Percentiles rank a stretch among this genome's conserved stretches.
Conservation (phyloP, 2,888 invertebrate genomes). For the Zaprionus bogoriensis region DNA sequence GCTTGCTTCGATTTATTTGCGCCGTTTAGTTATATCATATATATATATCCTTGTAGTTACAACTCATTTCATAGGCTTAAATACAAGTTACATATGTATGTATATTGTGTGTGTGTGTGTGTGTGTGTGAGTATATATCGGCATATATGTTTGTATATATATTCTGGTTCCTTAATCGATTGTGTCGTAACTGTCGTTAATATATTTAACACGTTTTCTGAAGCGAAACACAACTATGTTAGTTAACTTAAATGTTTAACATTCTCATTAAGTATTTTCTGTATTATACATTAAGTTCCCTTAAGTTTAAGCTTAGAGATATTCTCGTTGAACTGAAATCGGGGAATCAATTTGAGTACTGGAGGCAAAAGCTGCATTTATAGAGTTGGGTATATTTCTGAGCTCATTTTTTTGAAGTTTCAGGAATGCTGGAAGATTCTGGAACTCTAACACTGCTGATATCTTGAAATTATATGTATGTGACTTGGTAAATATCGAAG, state of each 20-base stretch:
- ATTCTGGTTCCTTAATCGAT: slow-evolving; percentile 37
- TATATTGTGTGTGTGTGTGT: no score
- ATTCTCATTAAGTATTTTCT: slow-evolving; percentile 39
- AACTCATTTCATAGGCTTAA: slow-evolving; percentile 72
- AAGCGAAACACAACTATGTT: slow-evolving; percentile 53
- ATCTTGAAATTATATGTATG: no score
- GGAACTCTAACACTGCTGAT: slow-evolving; percentile 10
- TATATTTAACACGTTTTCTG: slow-evolving; percentile 47
- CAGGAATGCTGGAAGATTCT: slow-evolving; percentile 18
- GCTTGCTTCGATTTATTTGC: slow-evolving; percentile 18
- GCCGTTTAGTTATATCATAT: slow-evolving; percentile 6
- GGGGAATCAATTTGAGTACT: no score
- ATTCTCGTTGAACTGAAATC: no score
- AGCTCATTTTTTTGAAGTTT: not conserved
- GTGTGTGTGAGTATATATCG: slow-evolving; percentile 44
- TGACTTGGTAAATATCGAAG: no score
- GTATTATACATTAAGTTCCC: slow-evolving; percentile 51
- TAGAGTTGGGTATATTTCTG: no score
- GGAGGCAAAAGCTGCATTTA: no score
- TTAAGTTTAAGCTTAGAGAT: slow-evolving; percentile 22
- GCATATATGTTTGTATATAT: slow-evolving; percentile 29
- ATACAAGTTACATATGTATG: slow-evolving; percentile 67
- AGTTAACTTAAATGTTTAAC: slow-evolving; percentile 57
- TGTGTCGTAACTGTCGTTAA: slow-evolving; percentile 38
- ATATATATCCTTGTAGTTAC: slow-evolving; percentile 36